Evolutionary conservation across 2,113 vertebrate genomes (phyloP).

Genomic region (Pluvialis apricaria): DNA sequence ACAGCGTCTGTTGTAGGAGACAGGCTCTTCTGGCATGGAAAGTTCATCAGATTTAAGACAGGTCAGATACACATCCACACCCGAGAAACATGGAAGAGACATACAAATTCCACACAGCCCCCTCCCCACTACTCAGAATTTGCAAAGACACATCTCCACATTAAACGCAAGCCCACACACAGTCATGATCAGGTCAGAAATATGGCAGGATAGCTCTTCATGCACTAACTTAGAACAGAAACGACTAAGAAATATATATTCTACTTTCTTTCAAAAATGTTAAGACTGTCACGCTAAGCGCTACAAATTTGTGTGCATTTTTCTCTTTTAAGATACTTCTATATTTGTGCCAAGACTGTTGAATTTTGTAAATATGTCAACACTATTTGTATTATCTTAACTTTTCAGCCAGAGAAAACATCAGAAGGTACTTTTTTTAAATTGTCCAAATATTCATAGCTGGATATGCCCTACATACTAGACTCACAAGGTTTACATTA

Average conservation of each 20-base stretch:
- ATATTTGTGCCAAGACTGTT: not conserved
- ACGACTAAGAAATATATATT: not conserved
- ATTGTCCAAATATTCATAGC: not conserved
- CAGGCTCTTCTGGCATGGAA: not conserved
- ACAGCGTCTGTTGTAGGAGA: not conserved
- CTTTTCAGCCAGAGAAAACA: not conserved
- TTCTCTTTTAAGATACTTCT: not conserved
- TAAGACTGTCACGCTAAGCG: not conserved
- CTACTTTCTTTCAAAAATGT: not conserved
- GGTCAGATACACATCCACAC: not conserved
- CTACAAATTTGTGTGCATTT: not conserved
- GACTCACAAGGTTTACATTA: not conserved
- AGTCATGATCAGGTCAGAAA: not conserved
- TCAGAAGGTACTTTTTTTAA: not conserved
- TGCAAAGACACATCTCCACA: not conserved
- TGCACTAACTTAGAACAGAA: not conserved
- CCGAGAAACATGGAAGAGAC: not conserved
- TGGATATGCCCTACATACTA: not conserved
- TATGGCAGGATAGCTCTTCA: accelerated
- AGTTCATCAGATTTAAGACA: not conserved
- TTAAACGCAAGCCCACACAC: not conserved
- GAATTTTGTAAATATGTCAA: not conserved
- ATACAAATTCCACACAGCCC: accelerated
- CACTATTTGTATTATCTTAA: not conserved
- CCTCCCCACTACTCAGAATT: not conserved